A percentile compares a stretch with the other conserved stretches of the same genome.
These are phyloP conservation scores for Andricus grossulariae DNA, from an alignment of 1,140 invertebrate genomes.

Conservation along the genomic window DNA sequence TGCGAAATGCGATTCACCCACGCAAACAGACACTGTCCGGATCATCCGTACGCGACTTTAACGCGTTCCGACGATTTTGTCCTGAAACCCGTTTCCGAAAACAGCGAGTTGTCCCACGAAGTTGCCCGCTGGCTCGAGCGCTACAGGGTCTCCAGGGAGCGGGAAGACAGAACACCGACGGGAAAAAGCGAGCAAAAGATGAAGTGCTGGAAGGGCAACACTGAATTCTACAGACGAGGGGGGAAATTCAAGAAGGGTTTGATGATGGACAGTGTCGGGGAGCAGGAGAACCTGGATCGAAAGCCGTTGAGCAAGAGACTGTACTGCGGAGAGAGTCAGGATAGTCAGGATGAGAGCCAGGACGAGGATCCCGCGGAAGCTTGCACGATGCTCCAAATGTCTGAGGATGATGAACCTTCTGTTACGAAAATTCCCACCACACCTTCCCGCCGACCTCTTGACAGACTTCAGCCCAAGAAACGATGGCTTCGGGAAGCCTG, in stretches of 20 bases:
- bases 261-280: slow-evolving; percentile 69
- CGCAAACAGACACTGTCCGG: slow-evolving; percentile 86
- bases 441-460: slow-evolving; percentile 65
- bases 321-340: slow-evolving; percentile 66
- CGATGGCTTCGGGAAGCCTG: slow-evolving; percentile 80
- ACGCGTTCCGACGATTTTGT: slow-evolving; percentile 78
- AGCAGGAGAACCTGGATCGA: slow-evolving; percentile 70
- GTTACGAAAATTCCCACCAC: slow-evolving; percentile 61
- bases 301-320: slow-evolving; percentile 61
- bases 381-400: slow-evolving; percentile 63
- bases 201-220: slow-evolving; percentile 68
- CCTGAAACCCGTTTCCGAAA: slow-evolving; percentile 74
- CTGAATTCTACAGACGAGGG: slow-evolving; percentile 63
- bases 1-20: slow-evolving; percentile 86
- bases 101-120: slow-evolving; percentile 77
- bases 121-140: slow-evolving; percentile 78
- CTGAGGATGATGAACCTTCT: slow-evolving; percentile 65
- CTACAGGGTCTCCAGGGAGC: slow-evolving; percentile 73
- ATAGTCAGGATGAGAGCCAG: slow-evolving; percentile 72
- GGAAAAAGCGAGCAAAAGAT: slow-evolving; percentile 71
- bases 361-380: slow-evolving; percentile 68
- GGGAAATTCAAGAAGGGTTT: slow-evolving; percentile 71
- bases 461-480: slow-evolving; percentile 79
- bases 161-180: slow-evolving; percentile 74
- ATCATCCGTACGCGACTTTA: slow-evolving; percentile 79